Evolutionary conservation across 2,888 invertebrate genomes (phyloP).

Genomic region (Cryptocheilus praepositus): DNA sequence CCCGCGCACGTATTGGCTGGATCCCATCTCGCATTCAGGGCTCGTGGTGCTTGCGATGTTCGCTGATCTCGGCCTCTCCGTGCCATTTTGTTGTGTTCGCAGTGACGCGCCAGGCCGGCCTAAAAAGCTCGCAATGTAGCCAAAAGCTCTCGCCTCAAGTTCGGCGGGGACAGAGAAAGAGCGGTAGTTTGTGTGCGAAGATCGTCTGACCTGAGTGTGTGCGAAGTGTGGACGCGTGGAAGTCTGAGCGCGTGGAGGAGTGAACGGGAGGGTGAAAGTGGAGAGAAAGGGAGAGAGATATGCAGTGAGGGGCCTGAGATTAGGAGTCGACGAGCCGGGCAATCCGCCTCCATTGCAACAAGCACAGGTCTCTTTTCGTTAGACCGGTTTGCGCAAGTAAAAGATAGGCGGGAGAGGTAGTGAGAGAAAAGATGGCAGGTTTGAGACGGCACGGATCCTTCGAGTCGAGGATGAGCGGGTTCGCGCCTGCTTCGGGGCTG

Average conservation of each 20-base stretch:
- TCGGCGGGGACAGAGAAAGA: conserved; percentile 10
- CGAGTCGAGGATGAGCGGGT: conserved; percentile 14
- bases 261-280: not conserved
- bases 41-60: conserved; percentile 17
- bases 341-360: conserved; percentile 67
- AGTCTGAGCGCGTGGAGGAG: not conserved
- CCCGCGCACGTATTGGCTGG: no score
- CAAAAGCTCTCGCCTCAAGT: conserved; percentile 26
- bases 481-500: not conserved
- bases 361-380: conserved; percentile 65
- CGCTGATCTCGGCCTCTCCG: conserved; percentile 58
- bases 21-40: no score
- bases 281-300: not conserved
- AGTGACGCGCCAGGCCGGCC: conserved; percentile 64
- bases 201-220: not conserved
- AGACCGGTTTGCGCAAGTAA: conserved; percentile 22
- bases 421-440: not conserved
- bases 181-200: conserved; percentile 35
- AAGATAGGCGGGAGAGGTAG: conserved; percentile 8
- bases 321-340: conserved; percentile 46
- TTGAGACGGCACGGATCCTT: not conserved
- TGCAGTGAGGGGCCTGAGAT: conserved; percentile 29
- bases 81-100: conserved; percentile 56
- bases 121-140: conserved; percentile 38
- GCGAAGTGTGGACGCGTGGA: not conserved